phyloP scores from a whole-genome alignment of 2,113 vertebrate genomes.

The Erythrocercus mccallii region DNA sequence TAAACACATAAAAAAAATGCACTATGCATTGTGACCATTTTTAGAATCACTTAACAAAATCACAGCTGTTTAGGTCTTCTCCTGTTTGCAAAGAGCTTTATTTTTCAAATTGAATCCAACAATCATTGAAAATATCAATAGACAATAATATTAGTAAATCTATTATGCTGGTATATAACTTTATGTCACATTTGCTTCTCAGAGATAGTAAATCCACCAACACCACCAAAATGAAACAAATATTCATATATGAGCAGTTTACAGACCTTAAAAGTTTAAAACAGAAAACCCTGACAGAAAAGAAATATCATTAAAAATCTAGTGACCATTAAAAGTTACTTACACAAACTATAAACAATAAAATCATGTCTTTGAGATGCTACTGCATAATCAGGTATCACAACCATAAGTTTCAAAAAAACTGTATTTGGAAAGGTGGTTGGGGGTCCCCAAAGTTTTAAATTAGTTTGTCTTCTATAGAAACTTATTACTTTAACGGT shows the following conservation, averaged over 20 bases:
- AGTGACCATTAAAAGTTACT: background rate
- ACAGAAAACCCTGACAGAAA: background rate
- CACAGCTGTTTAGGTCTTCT: slow-evolving; percentile 39
- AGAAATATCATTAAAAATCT: background rate
- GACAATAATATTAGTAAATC: slow-evolving; percentile 22
- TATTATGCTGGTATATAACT: background rate
- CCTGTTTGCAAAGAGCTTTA: background rate
- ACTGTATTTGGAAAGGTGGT: background rate
- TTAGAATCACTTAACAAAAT: slow-evolving; percentile 24
- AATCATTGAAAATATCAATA: slow-evolving; percentile 28
- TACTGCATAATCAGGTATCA: background rate
- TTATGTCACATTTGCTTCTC: slow-evolving; percentile 51
- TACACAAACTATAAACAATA: background rate
- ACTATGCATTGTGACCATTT: slow-evolving; percentile 1
- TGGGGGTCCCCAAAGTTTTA: background rate
- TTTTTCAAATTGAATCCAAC: slow-evolving; percentile 12
- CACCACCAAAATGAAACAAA: slow-evolving; percentile 62
- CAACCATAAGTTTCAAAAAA: background rate
- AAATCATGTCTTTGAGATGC: background rate
- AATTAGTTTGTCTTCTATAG: background rate
- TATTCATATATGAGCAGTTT: slow-evolving; percentile 36
- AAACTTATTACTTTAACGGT: background rate
- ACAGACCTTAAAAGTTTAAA: background rate
- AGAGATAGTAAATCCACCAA: slow-evolving; percentile 67
- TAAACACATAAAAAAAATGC: background rate